Evolutionary conservation across 2,888 invertebrate species (phyloP).

Genomic region (Agrotis exclamationis): DNA sequence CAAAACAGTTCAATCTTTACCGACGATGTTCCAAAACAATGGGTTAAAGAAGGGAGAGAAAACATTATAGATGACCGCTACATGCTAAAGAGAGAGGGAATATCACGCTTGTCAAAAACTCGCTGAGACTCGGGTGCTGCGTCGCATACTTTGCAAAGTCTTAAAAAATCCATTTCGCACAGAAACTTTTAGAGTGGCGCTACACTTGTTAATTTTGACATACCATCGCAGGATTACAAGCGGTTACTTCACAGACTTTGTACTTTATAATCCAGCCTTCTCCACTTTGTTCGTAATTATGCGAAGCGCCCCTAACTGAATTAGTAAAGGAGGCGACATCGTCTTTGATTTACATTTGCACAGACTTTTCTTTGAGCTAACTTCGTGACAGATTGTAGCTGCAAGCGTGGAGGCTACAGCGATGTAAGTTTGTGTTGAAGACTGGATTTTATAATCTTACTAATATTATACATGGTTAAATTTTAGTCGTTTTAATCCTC

Average conservation of each 20-base stretch:
- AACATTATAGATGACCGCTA: slow-evolving; percentile 7
- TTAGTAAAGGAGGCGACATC: slow-evolving; percentile 65
- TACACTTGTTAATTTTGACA: slow-evolving; percentile 56
- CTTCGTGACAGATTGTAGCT: slow-evolving; percentile 66
- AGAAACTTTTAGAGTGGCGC: slow-evolving; percentile 48
- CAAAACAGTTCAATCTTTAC: slow-evolving; percentile 15
- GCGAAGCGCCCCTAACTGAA: slow-evolving; percentile 61
- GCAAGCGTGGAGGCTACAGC: slow-evolving; percentile 46
- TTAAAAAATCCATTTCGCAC: slow-evolving; percentile 55
- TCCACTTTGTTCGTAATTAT: slow-evolving; percentile 62
- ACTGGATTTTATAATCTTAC: slow-evolving; percentile 17
- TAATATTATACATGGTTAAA: too few relatives aligned
- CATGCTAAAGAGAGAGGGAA: slow-evolving; percentile 3
- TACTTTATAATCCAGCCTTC: slow-evolving; percentile 50
- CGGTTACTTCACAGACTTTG: slow-evolving; percentile 46
- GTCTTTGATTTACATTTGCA: slow-evolving; percentile 67
- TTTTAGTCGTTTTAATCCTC: too few relatives aligned
- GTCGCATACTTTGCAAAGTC: slow-evolving; percentile 31
- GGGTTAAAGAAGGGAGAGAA: slow-evolving; percentile 6
- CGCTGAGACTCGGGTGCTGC: slow-evolving; percentile 2
- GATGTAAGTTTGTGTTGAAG: slow-evolving; percentile 15
- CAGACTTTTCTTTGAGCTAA: slow-evolving; percentile 61
- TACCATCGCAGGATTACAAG: slow-evolving; percentile 43
- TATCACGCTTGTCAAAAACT: slow-evolving; percentile 12
- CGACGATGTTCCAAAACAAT: slow-evolving; percentile 19